Base-by-base conservation (phyloP, 2,888 invertebrate species). In the Drosophila kambysellisi region DNA sequence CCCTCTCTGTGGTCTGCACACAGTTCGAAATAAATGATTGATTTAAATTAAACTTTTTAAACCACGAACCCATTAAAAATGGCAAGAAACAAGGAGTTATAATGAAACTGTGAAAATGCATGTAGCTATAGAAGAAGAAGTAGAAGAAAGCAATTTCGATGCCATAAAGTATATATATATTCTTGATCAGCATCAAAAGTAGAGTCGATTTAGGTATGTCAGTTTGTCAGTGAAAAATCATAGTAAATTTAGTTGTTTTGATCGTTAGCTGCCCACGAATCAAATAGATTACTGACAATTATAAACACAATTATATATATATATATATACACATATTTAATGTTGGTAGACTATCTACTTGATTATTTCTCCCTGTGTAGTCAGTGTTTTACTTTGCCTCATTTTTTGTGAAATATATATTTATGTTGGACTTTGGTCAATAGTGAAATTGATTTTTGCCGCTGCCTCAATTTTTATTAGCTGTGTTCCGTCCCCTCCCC, bases 371-470 rank as follows among this genome's bases (percentile, higher is more conserved):
- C 39, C 0, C 29, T 39, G 56, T 56, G 56, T n/a, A 53, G 7
- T 53, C 17, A n/a, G 48, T 56, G 54, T 46, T 57, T 59, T 66
- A 65, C 37, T 30, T 52, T 65, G n/a, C 41, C 61, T 60, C 50
- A 25, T 74, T 82, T 79, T 80, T 73, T 66, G 60, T 76, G 72
- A 79, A 76, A 80, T 82, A 82, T 81, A 78, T 82, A 82, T 85
- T 85, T 77, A 81, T 85, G 77, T 66, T 62, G 35, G 72, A 52
- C 83, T 74, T 76, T 81, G 87, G 87, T 87, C 87, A 87, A 90
- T 87, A 88, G 68, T 77, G 75, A 85, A 90, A 87, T 87, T 90
- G 89, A 87, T 87, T 90, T 88, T 78, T 62, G 75, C 60, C 52
- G 32, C 60, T 48, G 52, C 66, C 48, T 53, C 62, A 37, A 57